These are phyloP conservation scores for Cephus spinipes DNA, from an alignment of 2,888 invertebrate species.

Conservation along the genomic window DNA sequence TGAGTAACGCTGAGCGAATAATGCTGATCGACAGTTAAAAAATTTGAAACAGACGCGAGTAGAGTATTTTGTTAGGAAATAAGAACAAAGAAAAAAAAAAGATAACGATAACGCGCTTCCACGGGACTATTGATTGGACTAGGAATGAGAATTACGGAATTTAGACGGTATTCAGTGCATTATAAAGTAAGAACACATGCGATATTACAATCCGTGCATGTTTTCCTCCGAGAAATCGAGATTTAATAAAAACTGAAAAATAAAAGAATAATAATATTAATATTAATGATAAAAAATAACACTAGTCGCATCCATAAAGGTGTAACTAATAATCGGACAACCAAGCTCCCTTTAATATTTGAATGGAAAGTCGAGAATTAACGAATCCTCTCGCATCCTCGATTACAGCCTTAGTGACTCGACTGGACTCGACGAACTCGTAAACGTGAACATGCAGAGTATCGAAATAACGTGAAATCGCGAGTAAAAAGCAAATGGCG, in stretches of 20 bases:
- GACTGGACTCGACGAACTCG: background rate
- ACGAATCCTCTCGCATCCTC: background rate
- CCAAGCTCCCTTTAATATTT: background rate
- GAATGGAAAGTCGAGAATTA: background rate
- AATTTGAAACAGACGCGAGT: background rate
- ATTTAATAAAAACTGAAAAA: background rate
- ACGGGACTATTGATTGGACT: background rate
- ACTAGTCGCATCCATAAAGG: background rate
- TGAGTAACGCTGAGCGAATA: too few species aligned
- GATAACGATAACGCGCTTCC: background rate
- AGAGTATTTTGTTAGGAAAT: background rate
- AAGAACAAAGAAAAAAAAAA: background rate
- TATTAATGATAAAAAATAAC: background rate
- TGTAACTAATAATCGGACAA: background rate
- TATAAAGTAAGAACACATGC: constrained; percentile 28
- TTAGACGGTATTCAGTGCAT: constrained; percentile 22
- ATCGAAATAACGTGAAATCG: background rate
- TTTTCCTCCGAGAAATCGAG: constrained; percentile 14
- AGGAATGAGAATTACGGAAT: background rate
- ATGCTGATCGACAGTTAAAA: background rate
- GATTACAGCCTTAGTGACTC: background rate
- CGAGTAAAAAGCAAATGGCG: background rate
- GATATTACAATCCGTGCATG: constrained; percentile 32
- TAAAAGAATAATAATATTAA: background rate
- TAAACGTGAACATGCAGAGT: background rate